Evolutionary conservation across 2,113 vertebrate species (phyloP).

Genomic region (Clarias magur): DNA sequence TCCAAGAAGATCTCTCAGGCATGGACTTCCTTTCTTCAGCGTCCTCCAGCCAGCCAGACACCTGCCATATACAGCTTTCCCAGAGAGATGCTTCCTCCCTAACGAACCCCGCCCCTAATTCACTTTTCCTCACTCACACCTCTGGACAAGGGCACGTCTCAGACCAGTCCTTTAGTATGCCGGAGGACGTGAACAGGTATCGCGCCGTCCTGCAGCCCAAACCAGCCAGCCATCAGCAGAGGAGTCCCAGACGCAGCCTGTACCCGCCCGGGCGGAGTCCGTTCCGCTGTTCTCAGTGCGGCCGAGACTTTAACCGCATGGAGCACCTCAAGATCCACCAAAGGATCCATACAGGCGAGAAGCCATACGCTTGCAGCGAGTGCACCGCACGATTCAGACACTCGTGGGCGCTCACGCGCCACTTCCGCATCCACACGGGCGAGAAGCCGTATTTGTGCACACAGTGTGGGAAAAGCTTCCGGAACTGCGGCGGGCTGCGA

Average conservation of each 20-base stretch:
- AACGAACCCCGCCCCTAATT: neutral
- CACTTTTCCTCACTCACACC: conserved; percentile 1
- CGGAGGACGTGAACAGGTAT: conserved; percentile 46
- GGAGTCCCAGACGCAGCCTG: conserved; percentile 35
- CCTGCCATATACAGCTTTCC: conserved; percentile 30
- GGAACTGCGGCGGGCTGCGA: conserved; percentile 59
- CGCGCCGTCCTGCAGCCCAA: conserved; percentile 46
- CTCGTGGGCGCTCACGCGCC: conserved; percentile 59
- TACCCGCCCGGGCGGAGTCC: conserved; percentile 48
- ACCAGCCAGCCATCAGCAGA: conserved; percentile 26
- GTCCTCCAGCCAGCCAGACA: conserved; percentile 18
- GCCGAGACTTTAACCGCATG: conserved; percentile 62
- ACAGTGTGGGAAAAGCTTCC: conserved; percentile 60
- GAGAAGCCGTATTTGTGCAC: conserved; percentile 61
- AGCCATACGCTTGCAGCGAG: conserved; percentile 57
- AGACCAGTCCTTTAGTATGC: conserved; percentile 39
- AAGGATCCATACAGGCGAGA: conserved; percentile 64
- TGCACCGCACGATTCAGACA: conserved; percentile 61
- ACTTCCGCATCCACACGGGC: conserved; percentile 61
- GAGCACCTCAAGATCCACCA: conserved; percentile 64
- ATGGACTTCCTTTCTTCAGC: conserved; percentile 41
- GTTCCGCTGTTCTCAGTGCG: conserved; percentile 57
- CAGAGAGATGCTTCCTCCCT: conserved; percentile 14
- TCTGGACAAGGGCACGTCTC: neutral
- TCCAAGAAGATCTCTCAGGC: conserved; percentile 44